Base-by-base conservation (phyloP, 1,140 invertebrate species). In the Plectus sambesii region DNA sequence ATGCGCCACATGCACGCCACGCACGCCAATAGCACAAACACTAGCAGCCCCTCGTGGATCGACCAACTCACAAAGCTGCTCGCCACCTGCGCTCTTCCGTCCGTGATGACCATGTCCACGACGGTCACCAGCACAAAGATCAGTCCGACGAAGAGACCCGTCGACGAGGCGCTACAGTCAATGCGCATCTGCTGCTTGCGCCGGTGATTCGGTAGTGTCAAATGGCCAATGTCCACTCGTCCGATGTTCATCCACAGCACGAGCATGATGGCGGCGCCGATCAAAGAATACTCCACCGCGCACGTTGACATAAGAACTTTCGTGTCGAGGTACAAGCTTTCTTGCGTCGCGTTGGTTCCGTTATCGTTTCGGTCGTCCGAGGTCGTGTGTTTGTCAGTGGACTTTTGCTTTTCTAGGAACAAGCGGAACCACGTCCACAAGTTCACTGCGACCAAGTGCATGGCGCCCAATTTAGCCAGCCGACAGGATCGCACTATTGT, bases 371-470 rank as follows among this genome's bases (percentile, higher is more conserved):
- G n/a, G n/a, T n/a, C n/a, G n/a, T n/a, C n/a, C n/a, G n/a, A n/a
- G n/a, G n/a, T 30, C 15, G 46, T 25, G 17, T 15, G 23, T 26
- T 56, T 58, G n/a, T 41, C 61, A n/a, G n/a, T n/a, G n/a, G n/a
- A n/a, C 6, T 40, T 36, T 29, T 61, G 61, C 46, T 65, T 65
- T 12, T 63, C 62, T 3, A 67, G 39, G 1, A 67, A 58, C 49
- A 65, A 67, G 30, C 64, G 42, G n/a, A 66, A 47, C 63, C 63
- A 66, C 5, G 63, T 66, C 63, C 63, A 66, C 1, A 68, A 45
- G 39, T 67, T 67, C 19, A 67, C 61, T 6, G 66, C 54, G 6
- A 69, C 33, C n/a, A 69, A 42, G 42, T 67, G 64, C 66, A 67
- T 67, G 8, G 61, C 61, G 20, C 63, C 63, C 6, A 66, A 46